These are phyloP conservation scores for Drosophila paulistorum DNA, from an alignment of 1,140 invertebrate species.

Conservation along the genomic window DNA sequence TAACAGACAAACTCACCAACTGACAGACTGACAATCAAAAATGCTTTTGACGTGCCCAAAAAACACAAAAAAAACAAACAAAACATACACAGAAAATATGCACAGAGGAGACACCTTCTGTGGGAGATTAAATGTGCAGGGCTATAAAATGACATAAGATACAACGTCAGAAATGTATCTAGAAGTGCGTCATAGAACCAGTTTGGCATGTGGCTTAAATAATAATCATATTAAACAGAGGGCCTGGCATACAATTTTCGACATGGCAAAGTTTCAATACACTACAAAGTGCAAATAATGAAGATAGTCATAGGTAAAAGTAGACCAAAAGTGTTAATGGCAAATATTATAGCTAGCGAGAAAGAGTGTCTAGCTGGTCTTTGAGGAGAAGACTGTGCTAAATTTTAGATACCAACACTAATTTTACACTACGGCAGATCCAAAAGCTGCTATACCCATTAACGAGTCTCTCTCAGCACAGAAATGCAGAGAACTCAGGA, in stretches of 20 bases:
- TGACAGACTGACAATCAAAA: conserved; percentile 18
- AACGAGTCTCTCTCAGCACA: background rate
- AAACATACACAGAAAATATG: conserved; percentile 10
- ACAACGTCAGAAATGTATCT: conserved; percentile 17
- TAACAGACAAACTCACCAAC: conserved; percentile 13
- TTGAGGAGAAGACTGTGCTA: no score
- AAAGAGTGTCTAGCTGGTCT: no score
- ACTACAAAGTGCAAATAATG: background rate
- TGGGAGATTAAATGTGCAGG: conserved; percentile 26
- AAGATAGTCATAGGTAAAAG: no score
- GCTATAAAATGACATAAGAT: conserved; percentile 27
- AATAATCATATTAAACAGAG: conserved; percentile 12
- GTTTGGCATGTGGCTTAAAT: conserved; percentile 17
- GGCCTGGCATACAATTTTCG: background rate
- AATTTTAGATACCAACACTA: no score
- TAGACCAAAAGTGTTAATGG: no score
- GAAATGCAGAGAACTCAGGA: background rate
- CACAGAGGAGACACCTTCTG: conserved; percentile 18
- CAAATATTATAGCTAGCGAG: no score
- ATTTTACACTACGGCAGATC: no score
- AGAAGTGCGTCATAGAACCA: conserved; percentile 26
- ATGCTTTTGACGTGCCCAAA: conserved; percentile 16
- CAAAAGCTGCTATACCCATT: background rate
- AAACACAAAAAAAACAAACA: background rate
- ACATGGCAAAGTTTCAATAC: background rate